Conservation (phyloP, 2,113 vertebrate species). For the Dipodomys ordii region DNA sequence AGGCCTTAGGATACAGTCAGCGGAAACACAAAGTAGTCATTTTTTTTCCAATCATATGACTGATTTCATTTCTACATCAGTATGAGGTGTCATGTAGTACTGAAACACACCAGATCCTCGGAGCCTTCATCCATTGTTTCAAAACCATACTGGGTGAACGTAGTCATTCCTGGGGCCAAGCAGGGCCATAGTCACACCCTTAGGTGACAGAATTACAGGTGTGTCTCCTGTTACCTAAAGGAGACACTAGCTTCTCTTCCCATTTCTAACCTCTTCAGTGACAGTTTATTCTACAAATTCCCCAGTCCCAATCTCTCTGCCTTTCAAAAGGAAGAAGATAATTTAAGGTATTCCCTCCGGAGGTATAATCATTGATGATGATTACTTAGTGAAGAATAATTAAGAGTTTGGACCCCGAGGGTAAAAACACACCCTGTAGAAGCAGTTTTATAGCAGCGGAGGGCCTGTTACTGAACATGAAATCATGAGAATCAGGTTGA, state of each 20-base stretch:
- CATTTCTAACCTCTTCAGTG: not conserved
- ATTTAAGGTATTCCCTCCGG: not conserved
- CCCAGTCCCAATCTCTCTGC: not conserved
- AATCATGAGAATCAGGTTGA: slow-evolving; percentile 49
- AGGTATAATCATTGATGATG: slow-evolving; percentile 34
- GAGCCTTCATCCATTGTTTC: not conserved
- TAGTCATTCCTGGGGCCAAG: not conserved
- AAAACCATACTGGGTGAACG: not conserved
- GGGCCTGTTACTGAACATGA: slow-evolving; percentile 35
- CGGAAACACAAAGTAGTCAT: not conserved
- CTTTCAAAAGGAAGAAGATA: not conserved
- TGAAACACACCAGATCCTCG: slow-evolving; percentile 10
- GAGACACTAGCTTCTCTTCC: not conserved
- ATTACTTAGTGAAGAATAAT: slow-evolving; percentile 53
- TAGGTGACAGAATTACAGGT: not conserved
- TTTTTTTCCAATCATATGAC: not conserved
- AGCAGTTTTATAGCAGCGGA: not conserved
- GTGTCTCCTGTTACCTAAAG: not conserved
- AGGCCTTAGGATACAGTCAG: not conserved
- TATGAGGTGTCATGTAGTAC: not conserved
- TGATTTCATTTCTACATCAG: slow-evolving; percentile 38
- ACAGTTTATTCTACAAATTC: not conserved
- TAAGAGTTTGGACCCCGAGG: slow-evolving; percentile 19
- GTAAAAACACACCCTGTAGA: slow-evolving; percentile 39
- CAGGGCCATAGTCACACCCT: accelerated